A percentile compares a stretch with the other conserved stretches of the same genome.
Conservation (phyloP, 64 coral and sea anemone species). For the Trachythela sp. region DNA sequence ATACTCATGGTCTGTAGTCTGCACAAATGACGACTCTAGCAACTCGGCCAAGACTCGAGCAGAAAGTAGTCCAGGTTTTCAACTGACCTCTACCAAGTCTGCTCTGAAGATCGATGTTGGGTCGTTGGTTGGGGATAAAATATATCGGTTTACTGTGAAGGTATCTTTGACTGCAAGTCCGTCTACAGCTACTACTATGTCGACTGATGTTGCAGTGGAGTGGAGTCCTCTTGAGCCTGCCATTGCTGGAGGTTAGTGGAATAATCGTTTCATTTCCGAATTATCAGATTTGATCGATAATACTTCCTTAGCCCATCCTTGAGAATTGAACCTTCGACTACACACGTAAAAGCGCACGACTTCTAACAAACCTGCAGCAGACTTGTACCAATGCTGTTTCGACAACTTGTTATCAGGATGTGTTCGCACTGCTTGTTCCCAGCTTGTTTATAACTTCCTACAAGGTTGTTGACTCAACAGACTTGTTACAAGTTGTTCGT, state of each 20-base stretch:
- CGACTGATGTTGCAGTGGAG: background rate
- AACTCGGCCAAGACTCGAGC: background rate
- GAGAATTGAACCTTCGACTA: no score
- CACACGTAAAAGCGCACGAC: no score
- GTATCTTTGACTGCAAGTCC: background rate
- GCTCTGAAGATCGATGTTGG: background rate
- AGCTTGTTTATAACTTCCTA: no score
- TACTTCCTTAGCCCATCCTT: no score
- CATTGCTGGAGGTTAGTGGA: background rate
- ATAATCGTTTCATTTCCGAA: no score
- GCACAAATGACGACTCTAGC: background rate
- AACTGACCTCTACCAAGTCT: background rate
- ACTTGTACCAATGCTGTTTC: no score
- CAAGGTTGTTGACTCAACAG: no score
- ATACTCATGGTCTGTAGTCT: background rate
- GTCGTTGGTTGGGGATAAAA: background rate
- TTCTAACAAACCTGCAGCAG: no score
- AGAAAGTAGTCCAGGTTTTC: background rate
- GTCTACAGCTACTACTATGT: background rate
- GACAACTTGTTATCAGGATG: no score
- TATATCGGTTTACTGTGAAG: background rate
- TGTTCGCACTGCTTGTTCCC: no score
- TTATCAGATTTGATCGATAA: no score
- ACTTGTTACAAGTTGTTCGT: no score
- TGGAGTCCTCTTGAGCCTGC: background rate